phyloP scores from a whole-genome alignment of 2,113 vertebrate species.

The Melospiza georgiana region DNA sequence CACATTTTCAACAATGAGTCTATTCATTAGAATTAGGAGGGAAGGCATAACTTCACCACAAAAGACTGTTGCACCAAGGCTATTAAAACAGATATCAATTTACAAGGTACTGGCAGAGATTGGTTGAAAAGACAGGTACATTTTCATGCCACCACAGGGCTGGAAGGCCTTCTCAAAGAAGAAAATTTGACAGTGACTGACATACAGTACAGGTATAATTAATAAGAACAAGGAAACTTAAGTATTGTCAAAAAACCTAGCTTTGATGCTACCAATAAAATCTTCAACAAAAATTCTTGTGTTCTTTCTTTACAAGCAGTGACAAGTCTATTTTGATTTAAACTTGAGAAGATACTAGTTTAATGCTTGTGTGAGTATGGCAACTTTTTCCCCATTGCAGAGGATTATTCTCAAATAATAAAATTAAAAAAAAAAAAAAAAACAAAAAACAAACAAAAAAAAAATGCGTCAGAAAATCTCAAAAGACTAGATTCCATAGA shows the following conservation, averaged over 20 bases:
- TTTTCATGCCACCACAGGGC: not conserved
- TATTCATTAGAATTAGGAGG: constrained; percentile 46
- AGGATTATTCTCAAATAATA: not conserved
- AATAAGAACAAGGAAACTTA: not conserved
- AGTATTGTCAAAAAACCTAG: accelerated
- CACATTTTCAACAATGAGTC: constrained; percentile 38
- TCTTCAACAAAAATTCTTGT: not conserved
- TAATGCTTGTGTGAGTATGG: not conserved
- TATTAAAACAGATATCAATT: constrained; percentile 37
- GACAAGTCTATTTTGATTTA: not conserved
- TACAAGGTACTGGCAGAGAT: not conserved
- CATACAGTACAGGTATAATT: not conserved
- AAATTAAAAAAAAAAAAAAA: accelerated
- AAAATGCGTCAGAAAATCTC: not conserved
- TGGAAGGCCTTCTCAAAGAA: not conserved
- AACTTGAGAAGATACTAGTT: not conserved
- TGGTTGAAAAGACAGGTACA: constrained; percentile 37
- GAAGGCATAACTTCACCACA: not conserved
- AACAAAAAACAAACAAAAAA: no score
- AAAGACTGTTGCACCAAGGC: not conserved
- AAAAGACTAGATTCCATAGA: not conserved
- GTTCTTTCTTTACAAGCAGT: not conserved
- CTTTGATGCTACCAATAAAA: not conserved
- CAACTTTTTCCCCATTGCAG: not conserved
- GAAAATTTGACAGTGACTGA: not conserved